phyloP scores from a whole-genome alignment of 1,140 invertebrate species.

The Formica exsecta region DNA sequence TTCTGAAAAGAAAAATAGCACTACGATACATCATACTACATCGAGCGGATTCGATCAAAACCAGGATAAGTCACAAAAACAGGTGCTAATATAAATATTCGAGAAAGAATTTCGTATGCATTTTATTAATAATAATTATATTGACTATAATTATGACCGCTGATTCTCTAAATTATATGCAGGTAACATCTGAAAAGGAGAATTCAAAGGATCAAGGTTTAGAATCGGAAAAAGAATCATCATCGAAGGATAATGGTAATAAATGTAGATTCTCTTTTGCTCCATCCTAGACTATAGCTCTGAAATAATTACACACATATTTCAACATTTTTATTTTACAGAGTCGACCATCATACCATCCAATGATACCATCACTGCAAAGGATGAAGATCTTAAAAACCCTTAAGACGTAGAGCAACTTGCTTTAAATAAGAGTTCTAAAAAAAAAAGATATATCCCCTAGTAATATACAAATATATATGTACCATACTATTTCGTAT shows the following conservation, averaged over 20 bases:
- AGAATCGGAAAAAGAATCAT: neutral
- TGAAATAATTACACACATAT: neutral
- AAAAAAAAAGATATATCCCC: too few relatives aligned
- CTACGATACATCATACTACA: neutral
- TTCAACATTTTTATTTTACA: slow-evolving; percentile 10
- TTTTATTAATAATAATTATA: slow-evolving; percentile 7
- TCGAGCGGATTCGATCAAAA: neutral
- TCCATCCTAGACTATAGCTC: neutral
- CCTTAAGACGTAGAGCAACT: neutral
- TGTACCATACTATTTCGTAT: too few relatives aligned
- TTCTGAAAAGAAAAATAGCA: too few relatives aligned
- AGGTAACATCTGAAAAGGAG: neutral
- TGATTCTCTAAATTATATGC: neutral
- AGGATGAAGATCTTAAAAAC: neutral
- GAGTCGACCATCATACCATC: too few relatives aligned
- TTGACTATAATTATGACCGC: neutral
- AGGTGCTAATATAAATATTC: neutral
- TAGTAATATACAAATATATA: neutral
- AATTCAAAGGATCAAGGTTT: slow-evolving; percentile 18
- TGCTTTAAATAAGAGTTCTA: neutral
- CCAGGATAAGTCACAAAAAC: neutral
- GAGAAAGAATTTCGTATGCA: neutral
- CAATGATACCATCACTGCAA: neutral
- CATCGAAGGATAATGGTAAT: neutral
- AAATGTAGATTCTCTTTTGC: neutral